These are phyloP conservation scores for Myotis lucifugus DNA, from an alignment of 2,113 vertebrate species.

Conservation along the genomic window DNA sequence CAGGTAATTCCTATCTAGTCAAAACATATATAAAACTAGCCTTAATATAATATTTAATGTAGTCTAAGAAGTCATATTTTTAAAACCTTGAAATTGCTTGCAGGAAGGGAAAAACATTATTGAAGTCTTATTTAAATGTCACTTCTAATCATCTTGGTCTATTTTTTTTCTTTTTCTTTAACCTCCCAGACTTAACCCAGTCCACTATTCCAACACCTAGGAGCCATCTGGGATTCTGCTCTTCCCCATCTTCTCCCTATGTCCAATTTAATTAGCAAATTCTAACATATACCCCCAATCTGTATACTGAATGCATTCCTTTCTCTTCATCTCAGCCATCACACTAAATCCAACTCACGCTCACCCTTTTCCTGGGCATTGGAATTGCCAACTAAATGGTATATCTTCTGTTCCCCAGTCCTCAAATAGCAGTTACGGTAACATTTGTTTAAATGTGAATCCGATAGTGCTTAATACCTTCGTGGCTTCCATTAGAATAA, in stretches of 20 bases:
- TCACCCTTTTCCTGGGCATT: neutral
- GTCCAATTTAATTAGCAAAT: neutral
- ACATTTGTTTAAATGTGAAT: neutral
- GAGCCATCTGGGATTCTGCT: neutral
- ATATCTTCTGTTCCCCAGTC: neutral
- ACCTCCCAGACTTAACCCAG: neutral
- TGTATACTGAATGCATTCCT: neutral
- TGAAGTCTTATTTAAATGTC: neutral
- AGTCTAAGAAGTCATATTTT: slow-evolving; percentile 1
- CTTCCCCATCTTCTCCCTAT: neutral
- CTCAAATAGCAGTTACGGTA: neutral
- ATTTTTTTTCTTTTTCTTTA: slow-evolving; percentile 23
- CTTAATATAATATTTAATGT: slow-evolving; percentile 7
- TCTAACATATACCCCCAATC: neutral
- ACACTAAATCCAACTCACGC: neutral
- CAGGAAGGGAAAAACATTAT: neutral
- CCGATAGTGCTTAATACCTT: neutral
- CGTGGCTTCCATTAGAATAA: neutral
- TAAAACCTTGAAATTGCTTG: neutral
- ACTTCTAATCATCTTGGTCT: neutral
- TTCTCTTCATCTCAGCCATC: neutral
- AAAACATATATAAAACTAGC: neutral
- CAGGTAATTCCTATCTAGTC: neutral
- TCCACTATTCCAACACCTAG: neutral
- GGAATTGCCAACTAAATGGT: neutral